Base-by-base conservation (phyloP, 2,888 invertebrate genomes). In the Blastobasis lacticolella region DNA sequence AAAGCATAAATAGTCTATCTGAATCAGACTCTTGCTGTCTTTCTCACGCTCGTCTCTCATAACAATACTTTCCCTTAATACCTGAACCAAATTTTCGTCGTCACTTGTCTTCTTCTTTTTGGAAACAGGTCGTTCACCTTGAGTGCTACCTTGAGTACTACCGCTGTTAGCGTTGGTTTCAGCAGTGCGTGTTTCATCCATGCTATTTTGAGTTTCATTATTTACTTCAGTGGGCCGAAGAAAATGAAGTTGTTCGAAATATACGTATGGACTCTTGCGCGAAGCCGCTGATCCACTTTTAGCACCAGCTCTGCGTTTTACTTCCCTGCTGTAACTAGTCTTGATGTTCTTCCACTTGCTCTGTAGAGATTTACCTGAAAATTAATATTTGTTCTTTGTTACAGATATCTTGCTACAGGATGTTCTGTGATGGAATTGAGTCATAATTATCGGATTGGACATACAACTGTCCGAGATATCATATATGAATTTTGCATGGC, bases 341-440 rank as follows among this genome's bases (percentile, higher is more conserved):
- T 4, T 40, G 1, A 40, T 40, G 4, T 40, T 40, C 9, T 40
- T 40, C 41, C 41, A 40, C 4, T 40, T 40, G 1, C 4, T 1
- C 1, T 1, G 4, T 8, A 40, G 1, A 3, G 4, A 2, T 40
- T 40, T 6, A 40, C 41, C 41, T 40, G 41, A 6, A 40, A 40
- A 40, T 40, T 3, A 40, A 3, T 40, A 40, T 40, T 40, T 40
- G 1, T 8, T 58, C 53, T 59, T 59, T 59, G 56, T 64, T 59
- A 54, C 58, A 62, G 62, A 63, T 66, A 66, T 58, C 58, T 62
- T 48, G 65, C 65, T 53, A 58, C 61, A 54, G 66, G 63, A 57
- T 62, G 61, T 58, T 63, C 62, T 54, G 45, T 62, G 49, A 57
- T 52, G 51, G 63, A 63, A 51, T 54, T 62, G 54, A 57, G 52